Evolutionary conservation across 2,888 invertebrate species (phyloP).

Genomic region (Seladonia tumulorum): DNA sequence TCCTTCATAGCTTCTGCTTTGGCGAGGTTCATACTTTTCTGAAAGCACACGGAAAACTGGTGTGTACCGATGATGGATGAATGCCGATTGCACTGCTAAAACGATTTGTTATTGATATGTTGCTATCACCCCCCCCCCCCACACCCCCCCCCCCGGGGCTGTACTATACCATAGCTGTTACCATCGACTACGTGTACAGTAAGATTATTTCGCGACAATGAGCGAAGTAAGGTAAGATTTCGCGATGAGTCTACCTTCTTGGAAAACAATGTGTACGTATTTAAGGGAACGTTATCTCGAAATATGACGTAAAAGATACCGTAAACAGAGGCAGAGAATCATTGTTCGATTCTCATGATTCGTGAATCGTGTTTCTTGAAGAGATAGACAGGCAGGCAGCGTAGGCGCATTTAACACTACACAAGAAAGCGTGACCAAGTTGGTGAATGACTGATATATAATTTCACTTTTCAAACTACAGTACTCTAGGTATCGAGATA

Average conservation of each 20-base stretch:
- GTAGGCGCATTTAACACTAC: neutral
- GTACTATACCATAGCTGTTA: too few species aligned
- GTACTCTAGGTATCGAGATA: neutral
- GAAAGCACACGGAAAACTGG: constrained; percentile 22
- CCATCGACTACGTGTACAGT: neutral
- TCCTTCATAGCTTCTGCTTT: constrained; percentile 74
- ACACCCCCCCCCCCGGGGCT: neutral
- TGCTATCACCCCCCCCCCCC: neutral
- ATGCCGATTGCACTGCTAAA: neutral
- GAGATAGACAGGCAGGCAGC: neutral
- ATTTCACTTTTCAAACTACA: neutral
- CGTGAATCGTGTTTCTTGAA: too few species aligned
- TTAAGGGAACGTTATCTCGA: constrained; percentile 20
- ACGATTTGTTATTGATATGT: neutral
- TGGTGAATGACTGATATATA: constrained; percentile 9
- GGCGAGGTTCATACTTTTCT: constrained; percentile 78
- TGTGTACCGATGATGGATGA: constrained; percentile 9
- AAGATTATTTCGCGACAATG: neutral
- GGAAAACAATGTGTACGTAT: constrained; percentile 17
- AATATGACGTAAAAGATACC: neutral
- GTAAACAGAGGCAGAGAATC: neutral
- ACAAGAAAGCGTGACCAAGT: constrained; percentile 24
- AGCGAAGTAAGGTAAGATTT: neutral
- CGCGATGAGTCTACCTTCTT: neutral
- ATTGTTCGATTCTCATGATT: too few species aligned